A percentile compares a stretch with the other conserved stretches of the same genome.
phyloP scores from a whole-genome alignment of 2,113 vertebrate genomes.

The Perognathus longimembris region DNA sequence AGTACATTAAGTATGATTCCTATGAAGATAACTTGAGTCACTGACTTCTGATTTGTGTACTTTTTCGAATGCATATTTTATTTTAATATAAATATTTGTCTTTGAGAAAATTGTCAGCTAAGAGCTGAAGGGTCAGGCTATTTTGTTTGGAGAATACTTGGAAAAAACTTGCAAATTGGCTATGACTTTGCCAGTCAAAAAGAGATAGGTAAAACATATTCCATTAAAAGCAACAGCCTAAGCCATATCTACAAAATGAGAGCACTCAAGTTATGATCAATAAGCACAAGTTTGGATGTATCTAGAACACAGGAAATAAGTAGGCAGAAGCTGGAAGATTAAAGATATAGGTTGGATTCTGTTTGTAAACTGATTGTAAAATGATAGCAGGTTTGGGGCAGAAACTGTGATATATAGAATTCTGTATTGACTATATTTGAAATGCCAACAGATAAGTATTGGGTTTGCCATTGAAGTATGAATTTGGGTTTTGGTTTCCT shows the following conservation, averaged over 20 bases:
- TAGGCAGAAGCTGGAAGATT: background rate
- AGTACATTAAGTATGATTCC: too few species aligned
- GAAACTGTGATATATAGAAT: background rate
- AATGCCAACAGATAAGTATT: background rate
- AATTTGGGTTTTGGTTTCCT: background rate
- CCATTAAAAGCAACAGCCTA: background rate
- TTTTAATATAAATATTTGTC: background rate
- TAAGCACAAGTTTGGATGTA: background rate
- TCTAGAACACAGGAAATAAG: background rate
- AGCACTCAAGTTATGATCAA: conserved; percentile 1
- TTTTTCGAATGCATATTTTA: conserved; percentile 29
- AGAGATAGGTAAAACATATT: background rate
- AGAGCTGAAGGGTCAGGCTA: background rate
- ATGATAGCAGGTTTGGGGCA: conserved; percentile 2
- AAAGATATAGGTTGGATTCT: background rate
- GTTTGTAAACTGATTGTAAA: background rate
- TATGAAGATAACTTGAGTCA: background rate
- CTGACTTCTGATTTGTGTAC: background rate
- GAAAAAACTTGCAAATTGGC: conserved; percentile 7
- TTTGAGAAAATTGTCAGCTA: background rate
- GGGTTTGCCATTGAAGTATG: conserved; percentile 11
- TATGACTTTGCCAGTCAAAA: conserved; percentile 22
- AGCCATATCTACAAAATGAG: background rate
- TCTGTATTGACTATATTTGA: conserved; percentile 13
- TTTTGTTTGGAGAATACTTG: conserved; percentile 41